Percentiles rank a stretch among this genome's conserved stretches.
Conservation (phyloP, 2,888 invertebrate species). For the Diarsia mendica region DNA sequence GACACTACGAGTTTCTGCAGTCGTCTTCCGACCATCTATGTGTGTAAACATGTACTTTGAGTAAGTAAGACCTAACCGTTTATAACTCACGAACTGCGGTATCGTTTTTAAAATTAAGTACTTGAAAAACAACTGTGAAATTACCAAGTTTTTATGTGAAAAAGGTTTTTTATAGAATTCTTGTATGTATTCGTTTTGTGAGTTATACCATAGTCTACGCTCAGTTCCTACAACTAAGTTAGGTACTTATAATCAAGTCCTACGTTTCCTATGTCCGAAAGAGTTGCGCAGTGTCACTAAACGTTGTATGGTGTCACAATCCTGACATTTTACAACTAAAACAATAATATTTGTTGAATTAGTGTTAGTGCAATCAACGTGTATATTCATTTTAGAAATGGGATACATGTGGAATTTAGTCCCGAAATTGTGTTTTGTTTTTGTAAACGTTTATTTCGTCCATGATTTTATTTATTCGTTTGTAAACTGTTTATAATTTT, state of each 20-base stretch:
- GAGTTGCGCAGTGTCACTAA: slow-evolving; percentile 40
- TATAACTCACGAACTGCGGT: slow-evolving; percentile 48
- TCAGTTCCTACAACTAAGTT: slow-evolving; percentile 62
- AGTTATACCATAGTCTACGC: slow-evolving; percentile 42
- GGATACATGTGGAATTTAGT: slow-evolving; percentile 41
- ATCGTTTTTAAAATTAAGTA: slow-evolving; percentile 10
- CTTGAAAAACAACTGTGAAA: slow-evolving; percentile 29
- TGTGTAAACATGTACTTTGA: slow-evolving; percentile 19
- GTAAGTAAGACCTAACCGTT: not conserved
- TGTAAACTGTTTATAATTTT: slow-evolving; percentile 77
- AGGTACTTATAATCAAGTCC: slow-evolving; percentile 49
- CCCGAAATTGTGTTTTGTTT: slow-evolving; percentile 57
- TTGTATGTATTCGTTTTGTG: slow-evolving; percentile 32
- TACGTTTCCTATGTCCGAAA: slow-evolving; percentile 35
- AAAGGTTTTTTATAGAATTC: slow-evolving; percentile 7
- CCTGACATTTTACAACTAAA: slow-evolving; percentile 33
- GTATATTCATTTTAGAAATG: slow-evolving; percentile 63
- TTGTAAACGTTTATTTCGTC: slow-evolving; percentile 72
- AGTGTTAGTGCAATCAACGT: slow-evolving; percentile 45
- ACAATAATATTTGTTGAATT: slow-evolving; percentile 61
- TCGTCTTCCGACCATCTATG: not conserved
- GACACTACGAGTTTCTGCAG: slow-evolving; percentile 29
- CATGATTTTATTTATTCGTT: slow-evolving; percentile 71
- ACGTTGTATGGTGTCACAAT: slow-evolving; percentile 35
- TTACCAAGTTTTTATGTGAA: slow-evolving; percentile 31